A percentile compares a stretch with the other conserved stretches of the same genome.
These are phyloP conservation scores for Macrosiphum euphorbiae DNA, from an alignment of 2,888 invertebrate species.

Conservation along the genomic window DNA sequence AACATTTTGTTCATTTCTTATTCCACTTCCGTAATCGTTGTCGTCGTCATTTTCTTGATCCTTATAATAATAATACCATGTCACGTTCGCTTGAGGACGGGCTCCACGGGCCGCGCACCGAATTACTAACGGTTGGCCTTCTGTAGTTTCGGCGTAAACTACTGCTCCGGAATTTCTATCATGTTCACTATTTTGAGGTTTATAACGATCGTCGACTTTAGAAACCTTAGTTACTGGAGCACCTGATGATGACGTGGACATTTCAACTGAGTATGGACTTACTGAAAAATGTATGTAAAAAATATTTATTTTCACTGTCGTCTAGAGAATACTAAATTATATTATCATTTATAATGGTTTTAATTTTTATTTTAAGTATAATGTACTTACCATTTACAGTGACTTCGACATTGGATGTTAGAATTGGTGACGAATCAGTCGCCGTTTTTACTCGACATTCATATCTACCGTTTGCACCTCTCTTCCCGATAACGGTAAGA, in stretches of 20 bases:
- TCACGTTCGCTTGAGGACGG: constrained; percentile 84
- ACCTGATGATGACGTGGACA: constrained; percentile 46
- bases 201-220: constrained; percentile 38
- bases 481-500: constrained; percentile 31
- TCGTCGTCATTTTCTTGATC: constrained; percentile 38
- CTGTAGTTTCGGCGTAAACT: constrained; percentile 53
- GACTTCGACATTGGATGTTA: constrained; percentile 35
- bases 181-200: background rate
- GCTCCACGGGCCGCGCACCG: constrained; percentile 85
- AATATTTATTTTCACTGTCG: background rate
- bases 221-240: constrained; percentile 36
- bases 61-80: constrained; percentile 75
- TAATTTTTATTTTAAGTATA: background rate
- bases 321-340: background rate
- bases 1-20: constrained; percentile 13
- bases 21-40: constrained; percentile 1
- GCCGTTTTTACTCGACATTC: constrained; percentile 53
- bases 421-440: background rate
- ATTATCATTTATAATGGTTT: background rate
- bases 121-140: constrained; percentile 73
- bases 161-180: background rate
- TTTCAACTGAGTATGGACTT: constrained; percentile 54
- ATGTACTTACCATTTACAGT: constrained; percentile 44
- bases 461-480: constrained; percentile 51
- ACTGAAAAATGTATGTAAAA: constrained; percentile 32